Evolutionary conservation across 2,888 invertebrate genomes (phyloP).

Genomic region (Chironomus tentans): DNA sequence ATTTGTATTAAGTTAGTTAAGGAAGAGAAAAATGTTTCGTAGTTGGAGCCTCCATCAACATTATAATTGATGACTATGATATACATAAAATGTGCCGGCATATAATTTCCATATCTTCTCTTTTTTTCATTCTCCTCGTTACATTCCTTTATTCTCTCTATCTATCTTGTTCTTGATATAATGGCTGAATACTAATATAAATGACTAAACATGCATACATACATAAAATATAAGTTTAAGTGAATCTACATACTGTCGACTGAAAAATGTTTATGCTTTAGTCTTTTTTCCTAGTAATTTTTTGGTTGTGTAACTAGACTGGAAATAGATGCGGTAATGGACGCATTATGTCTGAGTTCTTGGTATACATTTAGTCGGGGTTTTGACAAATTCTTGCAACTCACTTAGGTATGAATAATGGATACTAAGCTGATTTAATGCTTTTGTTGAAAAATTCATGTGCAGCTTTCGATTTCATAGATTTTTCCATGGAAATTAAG

Average conservation of each 20-base stretch:
- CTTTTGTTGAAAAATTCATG: too few species aligned
- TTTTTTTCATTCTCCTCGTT: background rate
- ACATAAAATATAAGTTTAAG: background rate
- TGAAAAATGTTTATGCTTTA: background rate
- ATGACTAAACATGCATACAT: slow-evolving; percentile 8
- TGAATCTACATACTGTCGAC: background rate
- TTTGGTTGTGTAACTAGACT: too few species aligned
- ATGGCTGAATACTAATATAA: background rate
- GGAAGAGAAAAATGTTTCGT: background rate
- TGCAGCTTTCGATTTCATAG: too few species aligned
- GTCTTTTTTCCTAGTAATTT: too few species aligned
- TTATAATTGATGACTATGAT: slow-evolving; percentile 22
- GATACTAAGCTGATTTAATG: too few species aligned
- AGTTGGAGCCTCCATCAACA: slow-evolving; percentile 9
- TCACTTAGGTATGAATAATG: too few species aligned
- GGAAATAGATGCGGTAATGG: too few species aligned
- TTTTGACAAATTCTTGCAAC: too few species aligned
- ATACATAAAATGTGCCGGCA: slow-evolving; percentile 6
- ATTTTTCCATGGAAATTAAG: too few species aligned
- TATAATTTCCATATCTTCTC: slow-evolving; percentile 1
- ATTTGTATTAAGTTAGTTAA: background rate
- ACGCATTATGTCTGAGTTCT: too few species aligned
- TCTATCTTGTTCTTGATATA: background rate
- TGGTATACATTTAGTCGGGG: too few species aligned
- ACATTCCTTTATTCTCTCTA: background rate